phyloP scores from a whole-genome alignment of 2,113 vertebrate species.

The Heterocephalus glaber region DNA sequence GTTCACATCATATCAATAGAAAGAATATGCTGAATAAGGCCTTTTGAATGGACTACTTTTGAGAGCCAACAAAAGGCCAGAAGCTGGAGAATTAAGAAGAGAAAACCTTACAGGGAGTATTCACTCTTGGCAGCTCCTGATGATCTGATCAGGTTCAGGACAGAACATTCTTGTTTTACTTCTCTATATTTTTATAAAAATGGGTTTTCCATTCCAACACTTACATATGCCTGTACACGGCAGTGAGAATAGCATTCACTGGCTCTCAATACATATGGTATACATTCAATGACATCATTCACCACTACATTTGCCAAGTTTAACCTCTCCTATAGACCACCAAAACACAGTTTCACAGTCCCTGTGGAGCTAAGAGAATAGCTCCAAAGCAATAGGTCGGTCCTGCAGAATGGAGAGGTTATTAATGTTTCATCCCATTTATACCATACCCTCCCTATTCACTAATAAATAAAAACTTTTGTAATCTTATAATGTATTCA shows the following conservation, averaged over 20 bases:
- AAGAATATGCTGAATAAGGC: slow-evolving; percentile 78
- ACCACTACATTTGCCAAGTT: slow-evolving; percentile 78
- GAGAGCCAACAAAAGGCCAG: slow-evolving; percentile 70
- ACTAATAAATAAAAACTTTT: slow-evolving; percentile 78
- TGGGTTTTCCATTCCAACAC: slow-evolving; percentile 84
- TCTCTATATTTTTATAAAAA: slow-evolving; percentile 77
- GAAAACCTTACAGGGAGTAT: slow-evolving; percentile 54
- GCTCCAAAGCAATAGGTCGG: slow-evolving; percentile 78
- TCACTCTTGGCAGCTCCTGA: slow-evolving; percentile 74
- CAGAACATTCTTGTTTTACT: slow-evolving; percentile 79
- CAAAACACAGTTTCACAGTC: slow-evolving; percentile 83
- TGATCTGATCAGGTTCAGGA: slow-evolving; percentile 73
- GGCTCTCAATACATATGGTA: slow-evolving; percentile 80
- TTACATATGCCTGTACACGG: slow-evolving; percentile 77
- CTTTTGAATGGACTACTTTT: slow-evolving; percentile 40
- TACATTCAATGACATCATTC: slow-evolving; percentile 86
- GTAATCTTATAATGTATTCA: slow-evolving; percentile 66
- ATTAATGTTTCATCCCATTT: slow-evolving; percentile 71
- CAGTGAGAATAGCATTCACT: slow-evolving; percentile 78
- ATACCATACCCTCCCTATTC: slow-evolving; percentile 66
- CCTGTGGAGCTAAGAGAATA: slow-evolving; percentile 62
- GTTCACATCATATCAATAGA: slow-evolving; percentile 64
- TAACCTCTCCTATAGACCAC: slow-evolving; percentile 84
- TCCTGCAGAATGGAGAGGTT: slow-evolving; percentile 72
- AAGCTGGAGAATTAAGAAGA: slow-evolving; percentile 68